phyloP scores from a whole-genome alignment of 2,113 vertebrate species.

The Cyanocitta stelleri region DNA sequence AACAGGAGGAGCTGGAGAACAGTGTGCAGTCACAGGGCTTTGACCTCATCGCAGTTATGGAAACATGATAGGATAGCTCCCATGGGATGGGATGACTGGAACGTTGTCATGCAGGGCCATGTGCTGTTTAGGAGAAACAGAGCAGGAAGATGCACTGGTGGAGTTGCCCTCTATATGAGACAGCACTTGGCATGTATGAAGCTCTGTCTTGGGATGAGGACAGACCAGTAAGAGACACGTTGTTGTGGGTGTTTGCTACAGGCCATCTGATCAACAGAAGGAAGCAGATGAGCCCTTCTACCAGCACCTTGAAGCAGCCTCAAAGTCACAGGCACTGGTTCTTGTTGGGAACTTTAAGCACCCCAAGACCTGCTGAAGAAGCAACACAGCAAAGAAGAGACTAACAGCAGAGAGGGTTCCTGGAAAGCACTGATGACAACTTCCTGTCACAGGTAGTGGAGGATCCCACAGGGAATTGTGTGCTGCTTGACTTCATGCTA shows the following conservation, averaged over 20 bases:
- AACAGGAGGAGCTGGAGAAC: neutral
- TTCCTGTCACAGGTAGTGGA: neutral
- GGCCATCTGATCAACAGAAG: neutral
- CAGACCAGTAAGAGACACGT: neutral
- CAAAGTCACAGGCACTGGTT: neutral
- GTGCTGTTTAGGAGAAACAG: neutral
- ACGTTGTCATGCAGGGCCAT: neutral
- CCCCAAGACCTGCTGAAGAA: neutral
- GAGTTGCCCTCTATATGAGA: neutral
- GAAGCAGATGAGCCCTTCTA: neutral
- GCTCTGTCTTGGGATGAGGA: neutral
- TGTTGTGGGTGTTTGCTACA: neutral
- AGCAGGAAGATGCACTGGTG: rapidly evolving
- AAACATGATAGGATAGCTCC: neutral
- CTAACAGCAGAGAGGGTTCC: neutral
- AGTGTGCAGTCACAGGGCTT: neutral
- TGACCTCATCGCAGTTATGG: rapidly evolving
- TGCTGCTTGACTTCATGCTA: neutral
- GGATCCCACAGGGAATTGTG: neutral
- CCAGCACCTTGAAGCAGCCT: rapidly evolving
- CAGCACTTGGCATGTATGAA: neutral
- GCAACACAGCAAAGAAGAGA: neutral
- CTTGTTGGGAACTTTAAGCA: neutral
- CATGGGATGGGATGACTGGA: neutral
- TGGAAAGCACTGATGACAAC: neutral